These are phyloP conservation scores for human (Homo sapiens) DNA, from an alignment of 2,113 vertebrate genomes.

Conservation along the genomic window GRCh38 chrX:98466501-98467000, in stretches of 20 bases:
- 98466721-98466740: background rate
- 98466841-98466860: background rate
- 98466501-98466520: background rate
- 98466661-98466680: background rate
- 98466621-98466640: conserved; percentile 13
- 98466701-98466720: background rate
- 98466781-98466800: background rate
- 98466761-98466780: background rate
- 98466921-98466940: background rate
- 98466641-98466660: background rate
- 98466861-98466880: background rate
- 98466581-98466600: background rate
- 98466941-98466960: conserved; percentile 8
- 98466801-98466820: background rate
- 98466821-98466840: background rate
- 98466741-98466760: background rate
- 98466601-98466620: background rate
- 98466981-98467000: background rate
- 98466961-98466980: background rate
- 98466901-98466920: conserved; percentile 10
- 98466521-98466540: background rate
- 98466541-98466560: background rate
- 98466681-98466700: background rate
- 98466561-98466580: background rate
- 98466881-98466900: conserved; percentile 12